Evolutionary conservation across 2,888 invertebrate genomes (phyloP).

Genomic region (Eretmocerus hayati): DNA sequence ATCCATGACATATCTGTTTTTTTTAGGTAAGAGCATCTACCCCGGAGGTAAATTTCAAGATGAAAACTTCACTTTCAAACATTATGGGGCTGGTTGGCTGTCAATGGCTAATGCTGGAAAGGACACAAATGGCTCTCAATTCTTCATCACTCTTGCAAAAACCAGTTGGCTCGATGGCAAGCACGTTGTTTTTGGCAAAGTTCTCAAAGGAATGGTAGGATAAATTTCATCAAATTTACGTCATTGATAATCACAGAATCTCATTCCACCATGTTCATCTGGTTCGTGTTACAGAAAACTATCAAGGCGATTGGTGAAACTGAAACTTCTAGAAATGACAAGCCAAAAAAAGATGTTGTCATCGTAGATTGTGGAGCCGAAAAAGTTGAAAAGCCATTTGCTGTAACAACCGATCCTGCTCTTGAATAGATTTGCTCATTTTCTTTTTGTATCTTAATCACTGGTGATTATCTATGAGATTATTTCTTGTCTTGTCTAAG

Average conservation of each 20-base stretch:
- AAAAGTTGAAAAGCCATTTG: constrained; percentile 69
- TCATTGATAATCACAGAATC: too few species aligned
- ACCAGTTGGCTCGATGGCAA: constrained; percentile 88
- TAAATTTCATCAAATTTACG: too few species aligned
- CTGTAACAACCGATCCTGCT: constrained; percentile 79
- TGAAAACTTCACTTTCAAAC: constrained; percentile 96
- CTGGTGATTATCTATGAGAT: too few species aligned
- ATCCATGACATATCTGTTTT: too few species aligned
- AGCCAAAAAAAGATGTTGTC: constrained; percentile 72
- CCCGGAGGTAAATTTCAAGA: constrained; percentile 87
- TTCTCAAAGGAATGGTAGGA: background rate
- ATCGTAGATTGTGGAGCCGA: constrained; percentile 76
- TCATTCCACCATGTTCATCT: too few species aligned
- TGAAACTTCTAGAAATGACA: constrained; percentile 70
- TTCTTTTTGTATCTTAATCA: too few species aligned
- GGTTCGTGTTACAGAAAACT: constrained; percentile 60
- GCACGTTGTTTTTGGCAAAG: constrained; percentile 96
- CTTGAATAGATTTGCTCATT: constrained; percentile 48
- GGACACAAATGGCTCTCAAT: constrained; percentile 97
- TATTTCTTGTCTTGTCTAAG: too few species aligned
- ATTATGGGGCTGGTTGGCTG: constrained; percentile 94
- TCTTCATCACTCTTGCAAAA: constrained; percentile 87
- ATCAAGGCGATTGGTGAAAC: constrained; percentile 75
- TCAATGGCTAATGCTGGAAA: constrained; percentile 98
- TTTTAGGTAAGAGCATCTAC: constrained; percentile 78